Base-by-base conservation (phyloP, 2,113 vertebrate genomes). In the Collichthys lucidus region DNA sequence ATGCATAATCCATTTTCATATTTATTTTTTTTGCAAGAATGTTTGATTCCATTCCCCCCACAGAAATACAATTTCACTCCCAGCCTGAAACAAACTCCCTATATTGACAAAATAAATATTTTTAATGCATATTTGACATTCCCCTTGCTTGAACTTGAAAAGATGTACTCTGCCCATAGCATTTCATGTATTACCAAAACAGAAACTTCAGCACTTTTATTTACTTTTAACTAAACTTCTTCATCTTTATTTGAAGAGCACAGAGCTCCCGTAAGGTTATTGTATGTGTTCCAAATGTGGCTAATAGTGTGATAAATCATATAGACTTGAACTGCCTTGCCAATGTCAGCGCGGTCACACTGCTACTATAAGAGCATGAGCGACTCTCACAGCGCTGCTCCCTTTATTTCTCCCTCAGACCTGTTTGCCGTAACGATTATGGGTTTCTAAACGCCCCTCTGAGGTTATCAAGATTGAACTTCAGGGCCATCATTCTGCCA, bases 251-350 rank as follows among this genome's bases (percentile, higher is more conserved):
- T 71, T 69, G 72, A 84, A 76, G 75, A 72, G 66, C 16, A 40
- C 29, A 67, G 52, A 74, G 73, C 77, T 67, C 52, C 65, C n/a
- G 4, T 89, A 61, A 84, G 66, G 82, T 85, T 89, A 85, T 79
- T 85, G 77, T 83, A 47, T 82, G 66, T 50, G 62, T 80, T 91
- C 83, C 71, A 88, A 80, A 85, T 83, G 74, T 74, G 67, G 66
- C 79, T 92, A 85, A 86, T 85, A 85, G 88, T 76, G 88, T 83
- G 77, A 92, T 90, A 92, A 92, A 93, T 93, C 87, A 92, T 63
- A n/a, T 1, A 55, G 81, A 83, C 80, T 72, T 88, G 80, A 85
- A 71, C 74, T 86, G 84, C 81, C 66, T 55, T 24, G 59, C 82
- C 91, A 92, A 92, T 86, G 91, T 91, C 91, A 88, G 65, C 17